phyloP scores from a whole-genome alignment of 2,888 invertebrate species.

The Lagria hirta region DNA sequence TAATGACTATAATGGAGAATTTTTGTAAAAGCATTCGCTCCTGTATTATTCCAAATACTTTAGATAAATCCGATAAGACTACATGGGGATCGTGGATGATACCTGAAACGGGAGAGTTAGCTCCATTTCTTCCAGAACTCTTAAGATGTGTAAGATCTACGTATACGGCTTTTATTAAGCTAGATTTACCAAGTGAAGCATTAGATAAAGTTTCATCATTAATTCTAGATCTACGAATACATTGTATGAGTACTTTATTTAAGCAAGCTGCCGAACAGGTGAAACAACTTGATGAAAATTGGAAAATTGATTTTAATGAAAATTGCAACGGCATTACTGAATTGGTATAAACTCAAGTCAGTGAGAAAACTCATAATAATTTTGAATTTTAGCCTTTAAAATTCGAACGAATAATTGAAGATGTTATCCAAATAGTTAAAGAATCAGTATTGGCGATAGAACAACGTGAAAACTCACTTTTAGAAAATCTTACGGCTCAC shows the following conservation, averaged over 20 bases:
- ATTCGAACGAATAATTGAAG: slow-evolving; percentile 72
- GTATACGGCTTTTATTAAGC: slow-evolving; percentile 75
- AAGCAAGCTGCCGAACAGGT: slow-evolving; percentile 82
- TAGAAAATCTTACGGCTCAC: slow-evolving; percentile 58
- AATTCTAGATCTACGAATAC: slow-evolving; percentile 82
- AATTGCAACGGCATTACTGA: slow-evolving; percentile 78
- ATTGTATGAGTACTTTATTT: slow-evolving; percentile 82
- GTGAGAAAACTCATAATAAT: slow-evolving; percentile 21
- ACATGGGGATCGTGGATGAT: slow-evolving; percentile 58
- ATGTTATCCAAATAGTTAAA: slow-evolving; percentile 68
- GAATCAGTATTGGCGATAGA: slow-evolving; percentile 73
- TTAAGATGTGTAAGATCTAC: slow-evolving; percentile 78
- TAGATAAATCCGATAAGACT: slow-evolving; percentile 54
- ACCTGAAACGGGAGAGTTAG: slow-evolving; percentile 60
- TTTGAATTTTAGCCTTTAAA: slow-evolving; percentile 62
- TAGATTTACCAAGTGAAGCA: slow-evolving; percentile 87
- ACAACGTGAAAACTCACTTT: slow-evolving; percentile 62
- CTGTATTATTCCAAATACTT: slow-evolving; percentile 68
- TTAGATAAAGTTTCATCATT: slow-evolving; percentile 81
- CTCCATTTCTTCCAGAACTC: slow-evolving; percentile 76
- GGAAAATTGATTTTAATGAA: slow-evolving; percentile 82
- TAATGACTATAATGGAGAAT: slow-evolving; percentile 72
- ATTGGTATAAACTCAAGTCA: slow-evolving; percentile 59
- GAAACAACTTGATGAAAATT: slow-evolving; percentile 75
- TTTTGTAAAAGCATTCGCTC: slow-evolving; percentile 73